phyloP scores from a whole-genome alignment of 2,113 vertebrate genomes.

The Sarotherodon lohbergeri region DNA sequence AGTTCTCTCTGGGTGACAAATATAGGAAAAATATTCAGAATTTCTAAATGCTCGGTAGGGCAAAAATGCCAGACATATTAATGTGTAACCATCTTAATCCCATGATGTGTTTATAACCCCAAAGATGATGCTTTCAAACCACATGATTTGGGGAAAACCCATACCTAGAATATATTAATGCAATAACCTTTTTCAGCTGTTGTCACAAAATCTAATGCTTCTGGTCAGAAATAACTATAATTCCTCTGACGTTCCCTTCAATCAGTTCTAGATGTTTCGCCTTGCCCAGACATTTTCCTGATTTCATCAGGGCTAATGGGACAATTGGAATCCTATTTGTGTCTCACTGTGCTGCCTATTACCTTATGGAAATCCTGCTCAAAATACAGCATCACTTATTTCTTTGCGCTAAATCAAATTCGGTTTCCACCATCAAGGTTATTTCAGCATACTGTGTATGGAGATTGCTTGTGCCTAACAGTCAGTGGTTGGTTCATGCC shows the following conservation, averaged over 20 bases:
- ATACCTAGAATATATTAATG: background rate
- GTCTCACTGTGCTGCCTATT: slow-evolving; percentile 55
- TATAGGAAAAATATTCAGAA: background rate
- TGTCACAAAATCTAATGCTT: background rate
- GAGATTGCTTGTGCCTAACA: slow-evolving; percentile 43
- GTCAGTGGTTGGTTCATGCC: slow-evolving; percentile 14
- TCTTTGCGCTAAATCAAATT: slow-evolving; percentile 41
- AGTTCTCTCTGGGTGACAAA: background rate
- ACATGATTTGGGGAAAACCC: background rate
- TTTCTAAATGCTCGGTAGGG: background rate
- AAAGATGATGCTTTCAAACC: background rate
- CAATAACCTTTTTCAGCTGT: background rate
- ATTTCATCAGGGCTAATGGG: slow-evolving; percentile 58
- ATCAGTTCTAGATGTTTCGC: slow-evolving; percentile 21
- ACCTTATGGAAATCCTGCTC: slow-evolving; percentile 57
- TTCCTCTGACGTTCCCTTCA: background rate
- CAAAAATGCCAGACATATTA: background rate
- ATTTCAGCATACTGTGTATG: slow-evolving; percentile 31
- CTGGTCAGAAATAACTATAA: slow-evolving; percentile 1
- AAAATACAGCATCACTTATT: slow-evolving; percentile 30
- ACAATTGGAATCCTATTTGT: slow-evolving; percentile 61
- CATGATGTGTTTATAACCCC: background rate
- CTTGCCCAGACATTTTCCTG: slow-evolving; percentile 11
- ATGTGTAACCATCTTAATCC: background rate
- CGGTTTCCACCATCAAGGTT: slow-evolving; percentile 37